Evolutionary conservation across 2,888 invertebrate species (phyloP).

Genomic region (Drosophila pseudotalamancana): DNA sequence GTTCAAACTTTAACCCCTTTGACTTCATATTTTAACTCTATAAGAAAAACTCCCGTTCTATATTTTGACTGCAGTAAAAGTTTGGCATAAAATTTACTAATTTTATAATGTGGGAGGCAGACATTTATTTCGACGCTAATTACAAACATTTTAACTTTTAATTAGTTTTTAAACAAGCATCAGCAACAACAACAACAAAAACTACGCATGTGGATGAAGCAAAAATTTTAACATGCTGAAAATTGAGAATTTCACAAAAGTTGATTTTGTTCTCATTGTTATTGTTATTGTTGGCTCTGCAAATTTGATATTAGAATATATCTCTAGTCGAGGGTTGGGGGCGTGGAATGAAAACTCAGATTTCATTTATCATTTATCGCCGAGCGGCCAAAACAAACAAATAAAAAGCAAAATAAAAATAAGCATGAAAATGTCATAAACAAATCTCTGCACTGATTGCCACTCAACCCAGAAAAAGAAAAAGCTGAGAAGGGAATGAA

Average conservation of each 20-base stretch:
- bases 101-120: conserved; percentile 73
- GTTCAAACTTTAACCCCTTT: too few relatives aligned
- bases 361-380: conserved; percentile 39
- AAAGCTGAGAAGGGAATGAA: conserved; percentile 7
- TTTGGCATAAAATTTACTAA: conserved; percentile 64
- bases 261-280: conserved; percentile 6
- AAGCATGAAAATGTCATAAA: conserved; percentile 59
- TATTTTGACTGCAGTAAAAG: conserved; percentile 43
- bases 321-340: too few relatives aligned
- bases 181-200: conserved; percentile 24
- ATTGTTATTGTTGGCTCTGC: conserved; percentile 38
- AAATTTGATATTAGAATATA: conserved; percentile 50
- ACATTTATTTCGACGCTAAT: conserved; percentile 75
- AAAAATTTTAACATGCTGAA: conserved; percentile 10
- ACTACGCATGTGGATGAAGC: conserved; percentile 5
- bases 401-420: conserved; percentile 48
- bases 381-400: conserved; percentile 41
- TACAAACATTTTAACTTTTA: conserved; percentile 77
- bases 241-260: conserved; percentile 20
- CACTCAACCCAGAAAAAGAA: conserved; percentile 31
- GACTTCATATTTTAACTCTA: too few relatives aligned
- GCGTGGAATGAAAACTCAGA: conserved; percentile 23
- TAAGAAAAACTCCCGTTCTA: not conserved
- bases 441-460: conserved; percentile 59
- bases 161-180: conserved; percentile 69